phyloP scores from a whole-genome alignment of 2,113 vertebrate species.

The Myocastor coypus region DNA sequence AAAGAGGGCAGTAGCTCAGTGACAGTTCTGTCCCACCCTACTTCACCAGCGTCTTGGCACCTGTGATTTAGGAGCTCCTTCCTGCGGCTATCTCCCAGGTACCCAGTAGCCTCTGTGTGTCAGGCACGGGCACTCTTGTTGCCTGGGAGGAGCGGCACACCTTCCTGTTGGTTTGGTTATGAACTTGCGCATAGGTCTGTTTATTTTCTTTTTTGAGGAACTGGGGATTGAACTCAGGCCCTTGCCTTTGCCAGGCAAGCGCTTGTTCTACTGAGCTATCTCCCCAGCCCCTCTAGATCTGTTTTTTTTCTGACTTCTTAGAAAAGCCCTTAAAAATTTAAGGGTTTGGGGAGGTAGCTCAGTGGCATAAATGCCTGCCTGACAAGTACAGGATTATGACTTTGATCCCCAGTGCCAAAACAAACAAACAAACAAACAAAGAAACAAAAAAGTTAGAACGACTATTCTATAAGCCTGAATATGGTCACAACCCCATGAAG shows the following conservation, averaged over 20 bases:
- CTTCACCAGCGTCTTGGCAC: neutral
- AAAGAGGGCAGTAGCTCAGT: neutral
- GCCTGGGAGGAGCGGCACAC: neutral
- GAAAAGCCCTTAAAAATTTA: neutral
- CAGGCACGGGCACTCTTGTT: neutral
- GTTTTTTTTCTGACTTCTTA: conserved; percentile 1
- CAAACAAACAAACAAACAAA: too few species aligned
- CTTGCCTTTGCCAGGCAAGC: too few species aligned
- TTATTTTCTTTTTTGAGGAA: too few species aligned
- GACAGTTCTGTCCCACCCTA: neutral
- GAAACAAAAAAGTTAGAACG: neutral
- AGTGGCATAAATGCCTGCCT: too few species aligned
- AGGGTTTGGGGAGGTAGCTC: too few species aligned
- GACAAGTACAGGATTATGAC: too few species aligned
- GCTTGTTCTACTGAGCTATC: too few species aligned
- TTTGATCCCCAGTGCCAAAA: too few species aligned
- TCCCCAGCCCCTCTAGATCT: neutral
- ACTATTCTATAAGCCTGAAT: neutral
- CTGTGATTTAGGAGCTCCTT: neutral
- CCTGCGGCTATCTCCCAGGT: neutral
- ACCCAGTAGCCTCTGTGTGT: neutral
- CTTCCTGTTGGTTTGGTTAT: neutral
- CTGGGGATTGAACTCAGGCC: too few species aligned
- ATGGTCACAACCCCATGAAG: neutral
- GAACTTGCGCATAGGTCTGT: neutral